Evolutionary conservation across 2,888 invertebrate genomes (phyloP), one percentile per base, ranked within the genome.

Genomic region (Galeruca laticollis): DNA sequence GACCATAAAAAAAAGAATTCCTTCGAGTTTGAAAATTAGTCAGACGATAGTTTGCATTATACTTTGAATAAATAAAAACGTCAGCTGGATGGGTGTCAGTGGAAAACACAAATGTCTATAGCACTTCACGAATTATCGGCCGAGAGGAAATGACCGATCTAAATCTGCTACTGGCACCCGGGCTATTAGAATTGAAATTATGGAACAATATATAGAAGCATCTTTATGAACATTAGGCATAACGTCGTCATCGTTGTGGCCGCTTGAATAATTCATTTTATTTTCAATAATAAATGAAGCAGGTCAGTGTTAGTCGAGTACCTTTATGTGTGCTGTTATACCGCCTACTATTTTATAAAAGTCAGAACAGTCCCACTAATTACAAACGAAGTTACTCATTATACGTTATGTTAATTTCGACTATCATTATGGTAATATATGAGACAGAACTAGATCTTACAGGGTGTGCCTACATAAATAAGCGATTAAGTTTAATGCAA

Each of bases 381-480:
- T 82, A 82, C 78, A 78, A 77, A 79, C 76, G 78, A 79, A 80
- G 81, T 80, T 78, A 78, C 79, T 82, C 82, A 79, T 80, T 81
- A 81, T 82, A 81, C 80, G 81, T 82, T 82, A 82, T 82, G 82
- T 81, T 82, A 82, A 82, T 82, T 80, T 81, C 76, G 78, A 80
- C 80, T 80, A 81, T 82, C 82, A 82, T 81, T 82, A 81, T 78
- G 78, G 66, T 82, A 81, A 82, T 81, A 81, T 80, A 82, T 82
- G 81, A 79, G 79, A 77, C 54, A 54, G 54, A 54, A 31, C 35
- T 56, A 56, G 31, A 26, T 60, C 60, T 60, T 60, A 60, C 49
- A 60, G 49, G 60, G 49, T 31, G 60, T 20, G 35, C 20, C 60
- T 43, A 43, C 60, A 47, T 26, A 56, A 56, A 56, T 56, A 18